Evolutionary conservation across 2,888 invertebrate species (phyloP).

Genomic region (Hirtodrosophila cameraria): DNA sequence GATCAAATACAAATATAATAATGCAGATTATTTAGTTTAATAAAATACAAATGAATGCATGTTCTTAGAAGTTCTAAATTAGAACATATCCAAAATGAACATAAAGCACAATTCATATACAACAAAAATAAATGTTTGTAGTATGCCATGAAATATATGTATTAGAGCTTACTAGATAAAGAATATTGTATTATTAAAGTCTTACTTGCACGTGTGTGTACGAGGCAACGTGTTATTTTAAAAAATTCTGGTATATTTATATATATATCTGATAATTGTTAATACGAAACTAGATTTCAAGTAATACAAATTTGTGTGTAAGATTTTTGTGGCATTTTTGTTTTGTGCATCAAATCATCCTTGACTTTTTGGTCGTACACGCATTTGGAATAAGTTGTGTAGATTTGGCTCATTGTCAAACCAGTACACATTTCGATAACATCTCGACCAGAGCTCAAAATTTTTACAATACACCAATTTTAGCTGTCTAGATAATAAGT

Average conservation of each 20-base stretch:
- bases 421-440: conserved; percentile 22
- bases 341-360: background rate
- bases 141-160: conserved; percentile 1
- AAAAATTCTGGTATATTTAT: too few relatives aligned
- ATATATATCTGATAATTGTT: background rate
- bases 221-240: background rate
- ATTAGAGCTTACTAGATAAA: background rate
- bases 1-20: too few relatives aligned
- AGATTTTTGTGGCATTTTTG: too few relatives aligned
- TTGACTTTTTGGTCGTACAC: conserved; percentile 1
- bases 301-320: background rate
- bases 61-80: too few relatives aligned
- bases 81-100: too few relatives aligned
- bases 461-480: conserved; percentile 1
- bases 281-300: background rate
- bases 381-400: background rate
- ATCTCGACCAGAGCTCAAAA: conserved; percentile 27
- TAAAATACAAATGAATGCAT: conserved; percentile 1
- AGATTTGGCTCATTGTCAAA: background rate
- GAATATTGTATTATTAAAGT: background rate
- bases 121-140: background rate
- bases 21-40: too few relatives aligned
- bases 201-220: too few relatives aligned
- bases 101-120: too few relatives aligned
- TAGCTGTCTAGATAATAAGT: background rate